Percentiles rank a stretch among this genome's conserved stretches.
Evolutionary conservation across 1,140 invertebrate species (phyloP).

Genomic region (Linepithema humile): DNA sequence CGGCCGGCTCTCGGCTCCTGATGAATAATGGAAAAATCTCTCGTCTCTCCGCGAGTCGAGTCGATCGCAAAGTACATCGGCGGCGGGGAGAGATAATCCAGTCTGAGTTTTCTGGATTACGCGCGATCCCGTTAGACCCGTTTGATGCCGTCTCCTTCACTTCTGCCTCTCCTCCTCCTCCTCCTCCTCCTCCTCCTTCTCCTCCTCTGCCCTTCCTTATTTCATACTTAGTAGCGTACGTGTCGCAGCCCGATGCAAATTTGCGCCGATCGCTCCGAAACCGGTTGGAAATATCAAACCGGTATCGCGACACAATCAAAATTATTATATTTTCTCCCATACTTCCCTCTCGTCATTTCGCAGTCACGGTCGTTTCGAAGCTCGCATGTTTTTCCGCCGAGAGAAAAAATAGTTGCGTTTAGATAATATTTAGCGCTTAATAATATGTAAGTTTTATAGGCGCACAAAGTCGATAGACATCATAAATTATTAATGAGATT

Average conservation of each 20-base stretch:
- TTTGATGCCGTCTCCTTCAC: not conserved
- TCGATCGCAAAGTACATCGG: not conserved
- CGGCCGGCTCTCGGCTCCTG: conserved; percentile 43
- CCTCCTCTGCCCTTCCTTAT: not conserved
- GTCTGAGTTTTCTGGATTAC: conserved; percentile 63
- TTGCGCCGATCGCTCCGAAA: conserved; percentile 28
- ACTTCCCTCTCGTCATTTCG: not conserved
- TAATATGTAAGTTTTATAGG: conserved; percentile 2
- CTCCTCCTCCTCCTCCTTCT: not conserved
- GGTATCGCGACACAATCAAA: conserved; percentile 44
- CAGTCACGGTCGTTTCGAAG: not conserved
- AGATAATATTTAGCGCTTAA: not conserved
- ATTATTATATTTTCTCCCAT: conserved; percentile 31
- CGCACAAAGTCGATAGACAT: not conserved
- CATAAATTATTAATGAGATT: conserved; percentile 38
- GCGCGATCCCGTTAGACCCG: conserved; percentile 49
- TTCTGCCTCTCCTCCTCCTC: not conserved
- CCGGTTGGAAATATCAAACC: conserved; percentile 51
- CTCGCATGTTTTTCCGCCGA: not conserved
- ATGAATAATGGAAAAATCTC: conserved; percentile 74
- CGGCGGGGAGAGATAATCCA: conserved; percentile 39
- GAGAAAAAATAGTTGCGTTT: not conserved
- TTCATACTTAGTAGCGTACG: conserved; percentile 14
- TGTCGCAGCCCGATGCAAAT: conserved; percentile 38
- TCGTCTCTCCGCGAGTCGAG: conserved; percentile 22